Evolutionary conservation across 2,888 invertebrate genomes (phyloP).

Genomic region (Orthosia gothica): DNA sequence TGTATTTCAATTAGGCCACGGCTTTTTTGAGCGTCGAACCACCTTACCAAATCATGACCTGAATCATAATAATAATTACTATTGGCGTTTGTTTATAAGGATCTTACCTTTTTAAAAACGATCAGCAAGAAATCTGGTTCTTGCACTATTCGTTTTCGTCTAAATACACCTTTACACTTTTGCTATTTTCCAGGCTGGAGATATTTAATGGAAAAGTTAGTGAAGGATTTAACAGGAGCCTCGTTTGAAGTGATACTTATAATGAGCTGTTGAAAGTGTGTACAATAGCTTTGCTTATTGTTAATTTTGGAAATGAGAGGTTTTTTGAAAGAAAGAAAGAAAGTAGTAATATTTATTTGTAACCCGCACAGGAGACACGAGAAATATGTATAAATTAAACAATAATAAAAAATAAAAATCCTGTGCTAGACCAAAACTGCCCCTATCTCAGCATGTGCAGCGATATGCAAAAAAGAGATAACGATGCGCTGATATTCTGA

Average conservation of each 20-base stretch:
- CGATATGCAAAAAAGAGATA: no score
- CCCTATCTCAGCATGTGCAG: no score
- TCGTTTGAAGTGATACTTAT: conserved; percentile 29
- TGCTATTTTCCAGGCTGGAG: conserved; percentile 11
- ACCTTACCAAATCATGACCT: neutral
- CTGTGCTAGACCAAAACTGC: no score
- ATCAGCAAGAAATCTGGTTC: conserved; percentile 18
- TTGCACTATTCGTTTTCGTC: neutral
- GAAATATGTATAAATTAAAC: no score
- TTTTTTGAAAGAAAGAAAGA: no score
- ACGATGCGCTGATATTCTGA: no score
- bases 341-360: no score
- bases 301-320: neutral
- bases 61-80: neutral
- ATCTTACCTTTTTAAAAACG: neutral
- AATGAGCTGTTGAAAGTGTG: conserved; percentile 24
- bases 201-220: conserved; percentile 43
- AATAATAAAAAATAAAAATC: no score
- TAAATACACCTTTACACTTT: conserved; percentile 19
- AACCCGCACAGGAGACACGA: no score
- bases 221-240: conserved; percentile 26
- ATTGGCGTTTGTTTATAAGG: neutral
- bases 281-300: conserved; percentile 18
- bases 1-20: no score
- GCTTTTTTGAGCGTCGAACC: neutral